Percentiles rank a stretch among this genome's conserved stretches.
phyloP scores from a whole-genome alignment of 2,797 vertebrate genomes.

The Onychomys leucogaster region DNA sequence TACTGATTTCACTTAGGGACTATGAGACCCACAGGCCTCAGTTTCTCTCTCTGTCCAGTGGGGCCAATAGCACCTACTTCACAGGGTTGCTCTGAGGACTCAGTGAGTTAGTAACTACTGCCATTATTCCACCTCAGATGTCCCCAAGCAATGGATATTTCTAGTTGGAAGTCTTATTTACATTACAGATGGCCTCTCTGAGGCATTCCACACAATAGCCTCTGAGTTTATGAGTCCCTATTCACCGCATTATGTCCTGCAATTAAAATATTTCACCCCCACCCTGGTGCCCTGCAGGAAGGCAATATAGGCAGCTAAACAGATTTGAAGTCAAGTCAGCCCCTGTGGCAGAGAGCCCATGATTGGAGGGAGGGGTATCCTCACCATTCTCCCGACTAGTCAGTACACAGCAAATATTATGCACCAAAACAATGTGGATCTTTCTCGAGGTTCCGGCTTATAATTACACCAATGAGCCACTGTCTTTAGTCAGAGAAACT shows the following conservation, averaged over 20 bases:
- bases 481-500: conserved; percentile 73
- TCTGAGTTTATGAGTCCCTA: neutral
- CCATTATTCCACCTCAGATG: neutral
- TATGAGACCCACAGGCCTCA: neutral
- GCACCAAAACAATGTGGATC: conserved; percentile 61
- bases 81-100: neutral
- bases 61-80: neutral
- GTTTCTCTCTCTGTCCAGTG: neutral
- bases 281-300: conserved; percentile 67
- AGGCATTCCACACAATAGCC: neutral
- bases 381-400: conserved; percentile 6
- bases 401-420: conserved; percentile 65
- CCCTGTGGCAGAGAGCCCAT: conserved; percentile 42
- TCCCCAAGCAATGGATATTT: neutral
- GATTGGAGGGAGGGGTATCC: conserved; percentile 67
- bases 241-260: conserved; percentile 61
- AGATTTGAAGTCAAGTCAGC: conserved; percentile 66
- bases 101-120: neutral
- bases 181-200: neutral
- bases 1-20: neutral
- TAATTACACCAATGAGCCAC: conserved; percentile 64
- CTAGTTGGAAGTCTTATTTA: neutral
- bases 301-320: conserved; percentile 70
- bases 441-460: conserved; percentile 64
- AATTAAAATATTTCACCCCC: conserved; percentile 76